Evolutionary conservation across 2,888 invertebrate genomes (phyloP).

Genomic region (Palloptera scutellata): DNA sequence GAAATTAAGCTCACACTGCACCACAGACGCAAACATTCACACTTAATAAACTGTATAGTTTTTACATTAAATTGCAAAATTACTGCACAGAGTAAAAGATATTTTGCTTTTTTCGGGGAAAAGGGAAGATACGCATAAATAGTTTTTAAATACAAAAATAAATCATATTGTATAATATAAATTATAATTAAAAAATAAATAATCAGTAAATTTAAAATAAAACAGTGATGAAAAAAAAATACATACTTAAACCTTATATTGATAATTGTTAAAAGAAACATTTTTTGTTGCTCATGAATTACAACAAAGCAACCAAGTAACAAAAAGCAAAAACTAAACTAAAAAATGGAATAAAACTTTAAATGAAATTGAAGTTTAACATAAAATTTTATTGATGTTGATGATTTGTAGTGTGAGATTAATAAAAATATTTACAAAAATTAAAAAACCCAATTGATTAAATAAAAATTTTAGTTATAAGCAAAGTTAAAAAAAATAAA

Average conservation of each 20-base stretch:
- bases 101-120: constrained; percentile 34
- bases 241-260: background rate
- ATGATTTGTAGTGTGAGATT: no score
- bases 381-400: no score
- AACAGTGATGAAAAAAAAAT: background rate
- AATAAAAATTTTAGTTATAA: no score
- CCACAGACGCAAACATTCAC: constrained; percentile 5
- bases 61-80: background rate
- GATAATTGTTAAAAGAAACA: background rate
- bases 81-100: background rate
- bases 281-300: no score
- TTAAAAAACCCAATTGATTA: no score
- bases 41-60: background rate
- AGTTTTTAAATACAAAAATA: constrained; percentile 18
- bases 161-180: constrained; percentile 4
- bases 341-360: no score
- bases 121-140: constrained; percentile 44
- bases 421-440: no score
- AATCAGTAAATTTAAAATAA: constrained; percentile 4
- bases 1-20: background rate
- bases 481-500: no score
- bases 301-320: no score
- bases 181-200: constrained; percentile 17
- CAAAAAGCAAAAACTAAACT: no score
- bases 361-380: no score